Percentiles rank a stretch among this genome's conserved stretches.
phyloP scores from a whole-genome alignment of 1,140 invertebrate species.

The Zophobas morio region DNA sequence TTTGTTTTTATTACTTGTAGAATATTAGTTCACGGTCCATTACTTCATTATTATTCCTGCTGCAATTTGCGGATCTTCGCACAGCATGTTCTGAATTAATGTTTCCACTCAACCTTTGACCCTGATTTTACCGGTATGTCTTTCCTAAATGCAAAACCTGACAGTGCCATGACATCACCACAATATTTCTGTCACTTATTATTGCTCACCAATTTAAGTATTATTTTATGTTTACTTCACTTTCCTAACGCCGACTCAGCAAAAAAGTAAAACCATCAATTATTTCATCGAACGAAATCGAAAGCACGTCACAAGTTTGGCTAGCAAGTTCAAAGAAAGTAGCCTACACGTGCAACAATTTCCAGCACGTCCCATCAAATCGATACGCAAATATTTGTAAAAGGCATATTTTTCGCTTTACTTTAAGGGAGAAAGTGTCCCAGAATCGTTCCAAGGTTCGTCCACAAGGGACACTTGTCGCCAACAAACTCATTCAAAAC shows the following conservation, averaged over 20 bases:
- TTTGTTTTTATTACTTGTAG: too few relatives aligned
- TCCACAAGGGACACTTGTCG: constrained; percentile 25
- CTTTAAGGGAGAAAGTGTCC: constrained; percentile 26
- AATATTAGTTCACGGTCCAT: too few relatives aligned
- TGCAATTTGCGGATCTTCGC: not conserved
- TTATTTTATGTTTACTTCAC: not conserved
- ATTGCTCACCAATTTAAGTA: not conserved
- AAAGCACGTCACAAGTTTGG: constrained; percentile 3
- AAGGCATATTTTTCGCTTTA: constrained; percentile 16
- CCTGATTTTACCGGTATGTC: not conserved
- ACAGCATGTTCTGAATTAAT: not conserved
- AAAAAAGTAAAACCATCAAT: constrained; percentile 2
- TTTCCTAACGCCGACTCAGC: not conserved
- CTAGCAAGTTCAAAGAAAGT: constrained; percentile 22
- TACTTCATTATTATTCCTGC: too few relatives aligned
- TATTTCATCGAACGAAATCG: not conserved
- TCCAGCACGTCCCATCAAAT: constrained; percentile 18
- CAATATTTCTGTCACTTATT: constrained; percentile 24
- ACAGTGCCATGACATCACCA: constrained; percentile 9
- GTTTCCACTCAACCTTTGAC: constrained; percentile 8
- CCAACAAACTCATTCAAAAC: constrained; percentile 7
- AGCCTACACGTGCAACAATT: constrained; percentile 1
- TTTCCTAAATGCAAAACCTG: constrained; percentile 8
- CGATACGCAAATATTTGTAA: constrained; percentile 25
- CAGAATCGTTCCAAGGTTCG: constrained; percentile 18